Percentiles rank a stretch among this genome's conserved stretches.
Evolutionary conservation across 2,113 vertebrate genomes (phyloP).

Genomic region (Microcebus jonahi): DNA sequence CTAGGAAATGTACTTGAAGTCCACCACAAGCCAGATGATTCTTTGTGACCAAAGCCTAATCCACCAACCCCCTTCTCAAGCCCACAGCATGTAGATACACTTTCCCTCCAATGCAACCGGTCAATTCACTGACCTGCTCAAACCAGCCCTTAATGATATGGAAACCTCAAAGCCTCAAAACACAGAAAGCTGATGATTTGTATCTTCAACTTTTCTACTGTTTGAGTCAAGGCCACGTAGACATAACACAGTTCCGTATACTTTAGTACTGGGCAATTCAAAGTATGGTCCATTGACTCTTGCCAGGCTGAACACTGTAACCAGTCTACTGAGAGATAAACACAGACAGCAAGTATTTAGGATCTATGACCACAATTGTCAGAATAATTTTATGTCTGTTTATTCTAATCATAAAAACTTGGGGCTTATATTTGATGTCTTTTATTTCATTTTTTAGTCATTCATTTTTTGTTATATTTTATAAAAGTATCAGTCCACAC

Average conservation of each 20-base stretch:
- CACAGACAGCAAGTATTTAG: neutral
- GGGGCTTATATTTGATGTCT: neutral
- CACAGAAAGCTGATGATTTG: conserved; percentile 9
- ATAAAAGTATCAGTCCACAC: neutral
- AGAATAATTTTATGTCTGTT: neutral
- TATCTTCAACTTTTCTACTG: neutral
- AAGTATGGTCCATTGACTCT: fast-evolving
- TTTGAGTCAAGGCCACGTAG: neutral
- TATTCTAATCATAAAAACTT: neutral
- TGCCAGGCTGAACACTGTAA: neutral
- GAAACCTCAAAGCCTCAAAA: neutral
- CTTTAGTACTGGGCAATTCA: neutral
- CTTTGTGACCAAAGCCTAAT: neutral
- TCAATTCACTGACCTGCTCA: neutral
- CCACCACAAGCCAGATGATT: conserved; percentile 5
- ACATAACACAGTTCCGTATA: neutral
- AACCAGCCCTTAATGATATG: neutral
- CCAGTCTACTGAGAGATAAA: neutral
- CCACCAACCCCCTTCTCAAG: neutral
- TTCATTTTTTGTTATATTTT: neutral
- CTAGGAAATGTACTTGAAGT: neutral
- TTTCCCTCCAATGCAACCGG: neutral
- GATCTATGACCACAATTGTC: neutral
- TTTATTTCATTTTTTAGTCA: neutral
- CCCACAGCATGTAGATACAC: neutral